Conservation (phyloP, 2,113 vertebrate species). For the Prochilodus magdalenae region DNA sequence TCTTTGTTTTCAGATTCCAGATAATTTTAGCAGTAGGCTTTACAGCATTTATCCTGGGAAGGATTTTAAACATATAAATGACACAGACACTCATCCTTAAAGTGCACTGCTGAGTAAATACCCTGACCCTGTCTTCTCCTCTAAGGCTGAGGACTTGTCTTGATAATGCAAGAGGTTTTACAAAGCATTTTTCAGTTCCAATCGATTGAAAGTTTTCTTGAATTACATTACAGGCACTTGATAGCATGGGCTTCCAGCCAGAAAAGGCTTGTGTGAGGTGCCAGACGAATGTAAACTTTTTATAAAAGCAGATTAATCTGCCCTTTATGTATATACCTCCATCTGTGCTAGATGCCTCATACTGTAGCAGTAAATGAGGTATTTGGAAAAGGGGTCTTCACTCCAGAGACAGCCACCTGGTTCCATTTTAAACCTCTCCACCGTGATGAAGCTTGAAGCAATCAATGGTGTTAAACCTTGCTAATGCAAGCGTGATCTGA, state of each 20-base stretch:
- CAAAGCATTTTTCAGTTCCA: conserved; percentile 57
- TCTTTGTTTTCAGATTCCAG: conserved; percentile 6
- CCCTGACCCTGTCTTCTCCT: conserved; percentile 65
- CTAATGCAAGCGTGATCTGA: conserved; percentile 69
- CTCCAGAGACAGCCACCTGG: conserved; percentile 25
- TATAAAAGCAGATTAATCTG: conserved; percentile 40
- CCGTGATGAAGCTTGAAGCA: conserved; percentile 62
- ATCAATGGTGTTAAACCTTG: conserved; percentile 71
- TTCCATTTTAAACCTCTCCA: conserved; percentile 46
- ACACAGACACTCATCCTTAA: conserved; percentile 24
- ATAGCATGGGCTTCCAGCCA: conserved; percentile 58
- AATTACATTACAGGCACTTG: conserved; percentile 66
- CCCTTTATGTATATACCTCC: conserved; percentile 10
- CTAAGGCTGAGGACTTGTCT: conserved; percentile 49
- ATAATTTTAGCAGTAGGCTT: conserved; percentile 16
- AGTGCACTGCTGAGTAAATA: conserved; percentile 43
- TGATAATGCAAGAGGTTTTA: conserved; percentile 58
- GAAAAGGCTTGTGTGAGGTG: conserved; percentile 51
- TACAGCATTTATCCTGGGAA: conserved; percentile 23
- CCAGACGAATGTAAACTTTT: conserved; percentile 51
- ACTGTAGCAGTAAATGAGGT: background rate
- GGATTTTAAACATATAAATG: background rate
- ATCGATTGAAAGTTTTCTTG: conserved; percentile 64
- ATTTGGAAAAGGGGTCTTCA: conserved; percentile 19
- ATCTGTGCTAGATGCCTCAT: conserved; percentile 34